phyloP scores from a whole-genome alignment of 2,797 vertebrate genomes.

The Tokudaia tokunoshimensis region DNA sequence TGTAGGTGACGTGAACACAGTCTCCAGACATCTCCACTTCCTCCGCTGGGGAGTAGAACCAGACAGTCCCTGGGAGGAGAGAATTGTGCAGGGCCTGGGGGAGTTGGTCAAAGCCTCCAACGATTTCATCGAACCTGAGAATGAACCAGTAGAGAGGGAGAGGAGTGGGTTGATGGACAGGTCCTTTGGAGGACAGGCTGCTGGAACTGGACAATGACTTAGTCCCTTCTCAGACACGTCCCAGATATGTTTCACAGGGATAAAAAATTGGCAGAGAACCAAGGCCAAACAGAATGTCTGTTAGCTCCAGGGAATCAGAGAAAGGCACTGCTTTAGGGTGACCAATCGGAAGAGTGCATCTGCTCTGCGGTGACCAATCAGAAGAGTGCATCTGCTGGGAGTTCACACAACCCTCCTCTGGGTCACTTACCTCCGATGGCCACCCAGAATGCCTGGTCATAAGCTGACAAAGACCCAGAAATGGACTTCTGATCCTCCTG shows the following conservation, averaged over 20 bases:
- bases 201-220: neutral
- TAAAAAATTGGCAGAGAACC: neutral
- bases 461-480: neutral
- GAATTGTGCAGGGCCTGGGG: conserved; percentile 51
- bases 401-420: no score
- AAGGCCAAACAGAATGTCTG: neutral
- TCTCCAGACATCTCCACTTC: accelerated
- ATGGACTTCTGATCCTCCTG: neutral
- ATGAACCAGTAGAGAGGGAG: neutral
- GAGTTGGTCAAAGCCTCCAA: conserved; percentile 74
- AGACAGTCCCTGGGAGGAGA: conserved; percentile 21
- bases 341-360: neutral
- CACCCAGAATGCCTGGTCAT: neutral
- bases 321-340: neutral
- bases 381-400: neutral
- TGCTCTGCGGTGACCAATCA: neutral
- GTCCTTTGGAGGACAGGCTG: neutral
- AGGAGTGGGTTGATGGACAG: neutral
- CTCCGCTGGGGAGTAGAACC: conserved; percentile 35
- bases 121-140: conserved; percentile 70
- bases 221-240: neutral
- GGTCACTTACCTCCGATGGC: no score
- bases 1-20: conserved; percentile 60
- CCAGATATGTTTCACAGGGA: neutral
- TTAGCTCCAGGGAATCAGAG: neutral